phyloP scores from a whole-genome alignment of 1,140 invertebrate species.

The Drosophila pseudoananassae region DNA sequence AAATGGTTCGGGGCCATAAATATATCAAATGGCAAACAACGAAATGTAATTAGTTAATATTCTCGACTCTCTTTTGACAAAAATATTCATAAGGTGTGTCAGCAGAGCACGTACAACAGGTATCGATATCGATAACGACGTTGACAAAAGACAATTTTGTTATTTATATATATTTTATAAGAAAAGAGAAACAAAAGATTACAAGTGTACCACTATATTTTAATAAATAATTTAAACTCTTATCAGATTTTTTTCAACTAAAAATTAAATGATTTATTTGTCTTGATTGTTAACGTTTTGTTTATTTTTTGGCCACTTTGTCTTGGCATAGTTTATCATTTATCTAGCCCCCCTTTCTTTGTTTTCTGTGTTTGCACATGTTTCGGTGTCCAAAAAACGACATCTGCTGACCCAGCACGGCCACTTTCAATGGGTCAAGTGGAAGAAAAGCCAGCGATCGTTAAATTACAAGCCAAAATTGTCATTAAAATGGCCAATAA shows the following conservation, averaged over 20 bases:
- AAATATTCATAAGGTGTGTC: slow-evolving; percentile 61
- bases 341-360: slow-evolving; percentile 25
- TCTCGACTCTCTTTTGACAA: slow-evolving; percentile 20
- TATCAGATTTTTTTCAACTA: background rate
- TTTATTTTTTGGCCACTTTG: slow-evolving; percentile 25
- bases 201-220: background rate
- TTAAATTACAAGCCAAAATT: background rate
- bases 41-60: slow-evolving; percentile 81
- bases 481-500: background rate
- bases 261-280: slow-evolving; percentile 14
- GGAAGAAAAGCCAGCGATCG: background rate
- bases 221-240: background rate
- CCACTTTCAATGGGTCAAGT: slow-evolving; percentile 28
- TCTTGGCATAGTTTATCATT: slow-evolving; percentile 54
- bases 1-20: slow-evolving; percentile 58
- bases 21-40: slow-evolving; percentile 75
- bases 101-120: slow-evolving; percentile 34
- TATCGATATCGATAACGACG: slow-evolving; percentile 39
- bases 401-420: slow-evolving; percentile 34
- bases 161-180: slow-evolving; percentile 40
- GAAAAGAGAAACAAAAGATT: slow-evolving; percentile 37
- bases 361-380: slow-evolving; percentile 55
- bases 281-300: background rate
- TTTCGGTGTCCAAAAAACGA: slow-evolving; percentile 42
- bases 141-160: slow-evolving; percentile 50